Conservation (phyloP, 2,888 invertebrate species). For the Escarpia spicata region DNA sequence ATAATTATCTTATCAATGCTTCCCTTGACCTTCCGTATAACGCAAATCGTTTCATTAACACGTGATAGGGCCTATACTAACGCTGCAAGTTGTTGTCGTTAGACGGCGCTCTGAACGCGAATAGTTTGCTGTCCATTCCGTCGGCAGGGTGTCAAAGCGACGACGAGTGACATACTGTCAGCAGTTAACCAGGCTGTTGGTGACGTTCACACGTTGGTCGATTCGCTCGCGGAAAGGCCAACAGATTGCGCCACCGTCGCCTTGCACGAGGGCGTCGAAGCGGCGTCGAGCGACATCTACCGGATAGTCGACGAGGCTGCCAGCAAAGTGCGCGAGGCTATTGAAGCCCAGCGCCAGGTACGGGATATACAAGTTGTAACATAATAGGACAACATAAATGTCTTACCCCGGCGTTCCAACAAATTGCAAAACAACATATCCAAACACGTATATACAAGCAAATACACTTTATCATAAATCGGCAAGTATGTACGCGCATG, state of each 20-base stretch:
- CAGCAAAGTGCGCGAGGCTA: background rate
- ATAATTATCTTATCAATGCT: no score
- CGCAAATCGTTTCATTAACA: no score
- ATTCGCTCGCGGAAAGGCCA: background rate
- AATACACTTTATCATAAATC: no score
- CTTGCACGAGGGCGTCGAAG: background rate
- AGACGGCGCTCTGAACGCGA: background rate
- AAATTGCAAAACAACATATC: no score
- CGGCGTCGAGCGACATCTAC: background rate
- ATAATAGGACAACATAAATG: no score
- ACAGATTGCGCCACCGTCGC: background rate
- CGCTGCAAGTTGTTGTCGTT: background rate
- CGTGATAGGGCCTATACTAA: background rate
- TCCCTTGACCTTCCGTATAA: no score
- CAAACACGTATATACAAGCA: no score
- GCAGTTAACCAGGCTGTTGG: background rate
- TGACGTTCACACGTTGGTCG: background rate
- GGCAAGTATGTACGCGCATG: no score
- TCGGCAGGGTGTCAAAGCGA: background rate
- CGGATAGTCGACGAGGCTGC: background rate
- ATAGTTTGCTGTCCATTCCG: background rate
- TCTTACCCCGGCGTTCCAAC: no score
- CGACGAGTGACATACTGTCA: background rate
- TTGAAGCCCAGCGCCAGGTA: background rate
- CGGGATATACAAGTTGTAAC: background rate